Conservation (phyloP, 2,888 invertebrate genomes). For the Gari tellinella region DNA sequence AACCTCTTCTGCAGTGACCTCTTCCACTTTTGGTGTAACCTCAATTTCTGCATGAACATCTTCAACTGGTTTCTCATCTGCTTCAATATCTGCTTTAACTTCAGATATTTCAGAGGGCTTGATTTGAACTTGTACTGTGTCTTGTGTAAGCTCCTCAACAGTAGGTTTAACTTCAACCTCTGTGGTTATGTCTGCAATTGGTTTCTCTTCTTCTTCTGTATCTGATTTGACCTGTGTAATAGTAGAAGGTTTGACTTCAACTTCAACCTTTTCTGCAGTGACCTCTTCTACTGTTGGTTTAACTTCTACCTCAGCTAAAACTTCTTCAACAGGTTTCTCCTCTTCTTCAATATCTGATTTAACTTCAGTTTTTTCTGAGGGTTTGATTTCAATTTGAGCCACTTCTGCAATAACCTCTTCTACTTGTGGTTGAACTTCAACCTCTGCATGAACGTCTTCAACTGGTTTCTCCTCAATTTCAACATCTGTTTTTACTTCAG, state of each 20-base stretch:
- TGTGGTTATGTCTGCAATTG: conserved; percentile 9
- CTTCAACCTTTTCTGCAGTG: conserved; percentile 11
- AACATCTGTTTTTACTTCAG: conserved; percentile 12
- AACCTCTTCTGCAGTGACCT: conserved; percentile 13
- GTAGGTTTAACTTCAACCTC: not conserved
- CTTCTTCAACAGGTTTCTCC: conserved; percentile 18
- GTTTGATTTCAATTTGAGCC: conserved; percentile 18
- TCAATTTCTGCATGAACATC: conserved; percentile 1
- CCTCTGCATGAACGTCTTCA: conserved; percentile 3
- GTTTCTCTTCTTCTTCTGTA: conserved; percentile 17
- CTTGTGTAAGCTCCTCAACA: conserved; percentile 11
- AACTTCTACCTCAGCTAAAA: conserved; percentile 4
- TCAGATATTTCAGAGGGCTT: conserved; percentile 21
- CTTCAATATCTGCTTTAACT: conserved; percentile 12
- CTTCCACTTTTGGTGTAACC: conserved; percentile 13
- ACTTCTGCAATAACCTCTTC: conserved; percentile 29
- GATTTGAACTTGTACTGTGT: conserved; percentile 6
- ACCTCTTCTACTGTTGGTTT: conserved; percentile 15
- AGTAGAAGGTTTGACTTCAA: conserved; percentile 22
- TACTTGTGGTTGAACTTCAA: conserved; percentile 8
- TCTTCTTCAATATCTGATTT: conserved; percentile 14
- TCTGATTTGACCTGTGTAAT: conserved; percentile 5
- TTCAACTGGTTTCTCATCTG: conserved; percentile 6
- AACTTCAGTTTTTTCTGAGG: conserved; percentile 11
- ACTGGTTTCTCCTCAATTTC: conserved; percentile 13